A percentile compares a stretch with the other conserved stretches of the same genome.
Evolutionary conservation across 2,888 invertebrate genomes (phyloP).

Genomic region (Stomorhina lunata): DNA sequence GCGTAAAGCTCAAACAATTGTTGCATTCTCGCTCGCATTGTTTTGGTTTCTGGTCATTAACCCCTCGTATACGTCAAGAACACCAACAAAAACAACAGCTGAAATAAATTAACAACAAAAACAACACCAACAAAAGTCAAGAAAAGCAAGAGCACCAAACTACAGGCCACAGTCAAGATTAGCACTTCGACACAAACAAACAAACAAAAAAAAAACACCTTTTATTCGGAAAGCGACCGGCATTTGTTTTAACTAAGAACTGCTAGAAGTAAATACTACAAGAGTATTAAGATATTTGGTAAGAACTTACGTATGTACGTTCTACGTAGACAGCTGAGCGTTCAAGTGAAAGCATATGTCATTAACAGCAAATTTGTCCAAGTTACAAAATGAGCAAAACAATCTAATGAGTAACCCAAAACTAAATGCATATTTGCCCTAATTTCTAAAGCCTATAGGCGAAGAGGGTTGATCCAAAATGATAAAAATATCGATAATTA

Average conservation of each 20-base stretch:
- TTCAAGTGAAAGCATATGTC: no score
- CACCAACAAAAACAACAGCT: constrained; percentile 21
- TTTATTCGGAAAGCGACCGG: constrained; percentile 44
- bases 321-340: no score
- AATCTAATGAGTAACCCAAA: no score
- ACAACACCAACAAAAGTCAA: constrained; percentile 20
- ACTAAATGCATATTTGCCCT: no score
- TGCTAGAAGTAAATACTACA: background rate
- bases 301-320: background rate
- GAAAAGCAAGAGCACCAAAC: background rate
- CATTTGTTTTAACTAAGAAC: constrained; percentile 28
- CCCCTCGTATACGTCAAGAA: constrained; percentile 49
- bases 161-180: constrained; percentile 53
- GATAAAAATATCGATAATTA: no score
- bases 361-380: no score
- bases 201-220: constrained; percentile 35
- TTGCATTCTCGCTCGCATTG: constrained; percentile 68
- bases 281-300: background rate
- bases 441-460: no score
- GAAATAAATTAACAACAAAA: constrained; percentile 20
- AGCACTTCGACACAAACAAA: constrained; percentile 57
- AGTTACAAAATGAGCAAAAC: no score
- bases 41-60: constrained; percentile 69
- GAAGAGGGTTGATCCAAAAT: no score
- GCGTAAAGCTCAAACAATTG: constrained; percentile 66